Evolutionary conservation across 1,140 invertebrate genomes (phyloP).

Genomic region (Lerema accius): DNA sequence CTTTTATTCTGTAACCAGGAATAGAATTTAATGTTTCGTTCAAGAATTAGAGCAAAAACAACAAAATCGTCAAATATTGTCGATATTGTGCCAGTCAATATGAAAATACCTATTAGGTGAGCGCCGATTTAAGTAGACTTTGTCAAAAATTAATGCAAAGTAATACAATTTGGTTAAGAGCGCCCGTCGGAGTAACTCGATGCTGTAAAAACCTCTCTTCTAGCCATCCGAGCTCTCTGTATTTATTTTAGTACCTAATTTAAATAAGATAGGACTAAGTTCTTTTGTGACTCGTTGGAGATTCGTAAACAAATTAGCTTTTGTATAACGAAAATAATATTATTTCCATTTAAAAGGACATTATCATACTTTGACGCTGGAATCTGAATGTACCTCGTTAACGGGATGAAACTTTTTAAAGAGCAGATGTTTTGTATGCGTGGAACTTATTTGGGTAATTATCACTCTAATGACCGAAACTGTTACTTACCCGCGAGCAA

Average conservation of each 20-base stretch:
- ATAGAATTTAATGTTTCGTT: no score
- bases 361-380: conserved; percentile 49
- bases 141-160: conserved; percentile 79
- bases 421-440: conserved; percentile 38
- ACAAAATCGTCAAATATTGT: conserved; percentile 1
- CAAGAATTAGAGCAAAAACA: not conserved
- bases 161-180: conserved; percentile 78
- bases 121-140: conserved; percentile 50
- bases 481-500: conserved; percentile 34
- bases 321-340: conserved; percentile 53
- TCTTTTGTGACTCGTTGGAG: conserved; percentile 66
- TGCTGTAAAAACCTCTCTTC: conserved; percentile 64
- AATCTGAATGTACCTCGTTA: conserved; percentile 42
- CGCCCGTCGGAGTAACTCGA: conserved; percentile 44
- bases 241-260: conserved; percentile 77
- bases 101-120: conserved; percentile 9
- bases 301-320: conserved; percentile 74
- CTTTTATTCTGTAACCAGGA: no score
- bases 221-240: conserved; percentile 57
- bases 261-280: conserved; percentile 75
- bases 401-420: conserved; percentile 39
- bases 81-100: not conserved
- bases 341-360: conserved; percentile 38
- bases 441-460: conserved; percentile 44
- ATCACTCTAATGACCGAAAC: conserved; percentile 44